Evolutionary conservation across 2,888 invertebrate genomes (phyloP).

Genomic region (Watsonalla binaria): DNA sequence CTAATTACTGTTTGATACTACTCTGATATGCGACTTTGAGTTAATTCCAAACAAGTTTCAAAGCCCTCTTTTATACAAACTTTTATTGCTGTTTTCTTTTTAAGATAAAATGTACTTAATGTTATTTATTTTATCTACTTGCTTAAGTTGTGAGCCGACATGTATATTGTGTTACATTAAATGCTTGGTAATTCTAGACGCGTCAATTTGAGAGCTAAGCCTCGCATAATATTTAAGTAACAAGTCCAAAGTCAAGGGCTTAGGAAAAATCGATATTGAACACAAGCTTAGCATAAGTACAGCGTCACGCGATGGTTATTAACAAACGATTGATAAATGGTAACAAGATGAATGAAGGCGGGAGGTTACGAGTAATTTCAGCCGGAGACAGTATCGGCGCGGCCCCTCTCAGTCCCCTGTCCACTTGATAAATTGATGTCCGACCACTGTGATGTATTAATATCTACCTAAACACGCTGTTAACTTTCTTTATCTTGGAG

Average conservation of each 20-base stretch:
- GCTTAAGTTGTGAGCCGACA: too few species aligned
- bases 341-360: constrained; percentile 34
- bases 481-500: constrained; percentile 34
- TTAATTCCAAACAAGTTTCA: constrained; percentile 19
- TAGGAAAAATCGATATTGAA: neutral
- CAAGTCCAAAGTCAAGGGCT: neutral
- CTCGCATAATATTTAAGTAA: neutral
- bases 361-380: constrained; percentile 44
- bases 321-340: constrained; percentile 42
- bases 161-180: too few species aligned
- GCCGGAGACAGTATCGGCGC: constrained; percentile 24
- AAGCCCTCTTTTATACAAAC: constrained; percentile 6
- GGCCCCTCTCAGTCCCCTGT: constrained; percentile 35
- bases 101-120: neutral
- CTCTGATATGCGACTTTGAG: constrained; percentile 19
- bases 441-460: constrained; percentile 44
- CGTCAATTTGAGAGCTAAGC: neutral
- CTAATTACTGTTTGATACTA: constrained; percentile 38
- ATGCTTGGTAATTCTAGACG: too few species aligned
- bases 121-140: too few species aligned
- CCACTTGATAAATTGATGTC: constrained; percentile 55
- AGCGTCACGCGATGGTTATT: constrained; percentile 14
- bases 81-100: constrained; percentile 11
- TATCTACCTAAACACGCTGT: constrained; percentile 43
- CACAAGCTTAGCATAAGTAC: constrained; percentile 1